Conservation (phyloP, 53 echinoderm and acorn worm species). For the Temnopleurus reevesii region DNA sequence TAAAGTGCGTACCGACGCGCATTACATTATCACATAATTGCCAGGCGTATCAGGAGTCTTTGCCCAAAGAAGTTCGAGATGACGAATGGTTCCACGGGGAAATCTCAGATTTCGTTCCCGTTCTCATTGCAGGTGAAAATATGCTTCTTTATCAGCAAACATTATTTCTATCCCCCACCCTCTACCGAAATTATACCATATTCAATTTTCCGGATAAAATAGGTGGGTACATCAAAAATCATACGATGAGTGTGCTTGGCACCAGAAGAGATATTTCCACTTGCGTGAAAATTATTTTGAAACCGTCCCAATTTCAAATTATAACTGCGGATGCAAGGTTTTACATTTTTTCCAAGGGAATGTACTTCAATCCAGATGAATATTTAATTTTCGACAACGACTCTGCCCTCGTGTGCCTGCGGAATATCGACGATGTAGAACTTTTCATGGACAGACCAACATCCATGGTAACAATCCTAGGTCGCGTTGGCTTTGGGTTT, state of each 20-base stretch:
- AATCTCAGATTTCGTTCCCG: background rate
- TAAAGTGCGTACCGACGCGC: background rate
- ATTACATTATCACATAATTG: background rate
- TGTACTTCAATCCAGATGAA: slow-evolving; percentile 4
- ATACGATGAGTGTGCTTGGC: background rate
- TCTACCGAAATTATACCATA: background rate
- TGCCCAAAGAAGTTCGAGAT: background rate
- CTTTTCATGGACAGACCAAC: background rate
- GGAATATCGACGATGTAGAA: background rate
- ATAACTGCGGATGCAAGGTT: background rate
- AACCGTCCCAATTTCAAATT: slow-evolving; percentile 4
- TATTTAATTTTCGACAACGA: slow-evolving; percentile 8
- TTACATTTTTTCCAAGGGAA: background rate
- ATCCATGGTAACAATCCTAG: background rate
- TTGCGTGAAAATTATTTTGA: background rate
- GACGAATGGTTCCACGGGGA: background rate
- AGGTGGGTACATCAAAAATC: background rate
- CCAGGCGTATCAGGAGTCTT: background rate
- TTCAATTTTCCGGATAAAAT: background rate
- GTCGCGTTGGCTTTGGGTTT: slow-evolving; percentile 24
- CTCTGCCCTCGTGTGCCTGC: background rate
- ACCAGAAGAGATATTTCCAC: background rate
- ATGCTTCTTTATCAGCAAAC: background rate
- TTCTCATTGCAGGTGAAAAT: background rate
- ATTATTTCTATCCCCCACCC: background rate